A percentile compares a stretch with the other conserved stretches of the same genome.
Conservation (phyloP, 2,113 vertebrate genomes). For the Bungarus multicinctus region DNA sequence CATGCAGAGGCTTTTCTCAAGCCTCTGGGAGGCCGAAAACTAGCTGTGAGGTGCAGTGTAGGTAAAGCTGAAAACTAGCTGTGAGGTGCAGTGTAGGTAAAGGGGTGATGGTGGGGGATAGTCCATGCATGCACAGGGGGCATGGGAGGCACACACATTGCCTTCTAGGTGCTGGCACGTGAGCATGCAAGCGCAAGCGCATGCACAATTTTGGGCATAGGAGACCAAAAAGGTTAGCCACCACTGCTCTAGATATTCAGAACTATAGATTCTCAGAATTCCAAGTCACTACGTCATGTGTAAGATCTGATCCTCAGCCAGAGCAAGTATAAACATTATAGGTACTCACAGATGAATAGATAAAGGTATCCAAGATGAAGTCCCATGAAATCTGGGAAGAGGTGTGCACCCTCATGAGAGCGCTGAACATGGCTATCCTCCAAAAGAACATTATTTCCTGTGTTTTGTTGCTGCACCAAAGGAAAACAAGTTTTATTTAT, state of each 20-base stretch:
- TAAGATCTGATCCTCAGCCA: not conserved
- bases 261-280: not conserved
- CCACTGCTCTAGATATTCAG: not conserved
- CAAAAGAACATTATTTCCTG: slow-evolving; percentile 49
- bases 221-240: no score
- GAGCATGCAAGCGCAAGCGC: no score
- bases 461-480: slow-evolving; percentile 26
- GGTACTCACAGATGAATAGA: slow-evolving; percentile 63
- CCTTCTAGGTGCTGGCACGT: no score
- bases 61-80: no score
- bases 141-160: no score
- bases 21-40: no score
- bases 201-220: no score
- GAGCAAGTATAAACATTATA: not conserved
- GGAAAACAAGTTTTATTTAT: slow-evolving; percentile 19
- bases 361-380: slow-evolving; percentile 15
- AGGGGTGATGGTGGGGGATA: no score
- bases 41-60: no score
- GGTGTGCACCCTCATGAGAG: slow-evolving; percentile 45
- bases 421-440: slow-evolving; percentile 29
- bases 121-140: no score
- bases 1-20: no score
- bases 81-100: no score
- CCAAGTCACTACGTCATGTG: not conserved
- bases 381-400: slow-evolving; percentile 38